Evolutionary conservation across 2,797 vertebrate species (phyloP).

Genomic region (Delichon dasypus): DNA sequence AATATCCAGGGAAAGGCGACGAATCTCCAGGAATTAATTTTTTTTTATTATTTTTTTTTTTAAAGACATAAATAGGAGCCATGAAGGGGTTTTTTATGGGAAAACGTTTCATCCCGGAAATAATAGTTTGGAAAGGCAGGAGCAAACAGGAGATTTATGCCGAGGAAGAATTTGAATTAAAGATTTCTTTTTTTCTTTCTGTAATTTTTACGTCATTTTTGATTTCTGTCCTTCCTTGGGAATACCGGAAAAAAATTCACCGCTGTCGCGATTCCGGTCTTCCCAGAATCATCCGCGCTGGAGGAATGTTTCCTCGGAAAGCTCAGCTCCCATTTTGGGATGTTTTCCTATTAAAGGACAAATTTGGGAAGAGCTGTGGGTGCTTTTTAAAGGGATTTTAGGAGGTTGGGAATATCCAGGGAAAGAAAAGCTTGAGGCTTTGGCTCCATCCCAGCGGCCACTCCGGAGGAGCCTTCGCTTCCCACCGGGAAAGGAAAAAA

Average conservation of each 20-base stretch:
- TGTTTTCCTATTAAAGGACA: accelerated
- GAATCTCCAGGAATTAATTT: background rate
- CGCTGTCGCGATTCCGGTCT: accelerated
- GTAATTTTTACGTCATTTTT: background rate
- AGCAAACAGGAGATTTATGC: background rate
- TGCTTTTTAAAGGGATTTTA: background rate
- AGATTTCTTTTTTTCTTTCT: background rate
- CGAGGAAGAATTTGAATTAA: accelerated
- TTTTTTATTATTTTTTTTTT: background rate
- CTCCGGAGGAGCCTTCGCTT: background rate
- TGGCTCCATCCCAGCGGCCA: background rate
- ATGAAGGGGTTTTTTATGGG: background rate
- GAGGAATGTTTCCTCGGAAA: background rate
- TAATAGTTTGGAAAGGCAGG: background rate
- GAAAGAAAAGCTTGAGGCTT: background rate
- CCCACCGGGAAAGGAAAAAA: background rate
- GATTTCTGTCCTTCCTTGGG: background rate
- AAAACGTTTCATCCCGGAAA: background rate
- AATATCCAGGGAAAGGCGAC: background rate
- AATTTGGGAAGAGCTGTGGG: accelerated
- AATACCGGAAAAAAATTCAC: accelerated
- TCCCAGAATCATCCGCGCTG: background rate
- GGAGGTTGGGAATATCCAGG: background rate
- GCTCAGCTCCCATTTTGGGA: background rate
- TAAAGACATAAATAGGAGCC: background rate